These are phyloP conservation scores for Antechinus stuartii DNA, from an alignment of 2,113 vertebrate genomes.

Conservation along the genomic window DNA sequence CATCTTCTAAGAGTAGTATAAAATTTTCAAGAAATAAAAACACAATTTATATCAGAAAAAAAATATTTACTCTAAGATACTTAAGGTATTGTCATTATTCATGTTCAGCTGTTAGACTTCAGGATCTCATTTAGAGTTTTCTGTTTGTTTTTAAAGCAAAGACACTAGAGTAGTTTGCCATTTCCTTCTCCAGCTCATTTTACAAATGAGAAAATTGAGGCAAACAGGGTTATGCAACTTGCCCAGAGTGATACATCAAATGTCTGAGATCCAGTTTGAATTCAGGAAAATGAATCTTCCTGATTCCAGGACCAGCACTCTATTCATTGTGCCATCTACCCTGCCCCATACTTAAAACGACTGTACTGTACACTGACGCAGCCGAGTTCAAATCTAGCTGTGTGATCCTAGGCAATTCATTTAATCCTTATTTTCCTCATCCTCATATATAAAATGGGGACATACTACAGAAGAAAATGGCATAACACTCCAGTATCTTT, in stretches of 20 bases:
- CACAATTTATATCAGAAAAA: neutral
- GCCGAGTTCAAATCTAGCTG: neutral
- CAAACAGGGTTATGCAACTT: too few relatives aligned
- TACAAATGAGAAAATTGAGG: too few relatives aligned
- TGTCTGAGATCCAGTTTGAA: neutral
- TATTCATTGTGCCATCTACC: neutral
- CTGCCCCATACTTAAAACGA: neutral
- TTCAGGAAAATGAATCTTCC: neutral
- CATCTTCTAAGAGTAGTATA: neutral
- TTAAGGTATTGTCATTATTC: neutral
- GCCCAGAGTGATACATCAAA: too few relatives aligned
- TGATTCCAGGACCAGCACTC: neutral
- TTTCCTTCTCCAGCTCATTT: too few relatives aligned
- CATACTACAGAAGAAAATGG: neutral
- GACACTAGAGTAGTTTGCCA: too few relatives aligned
- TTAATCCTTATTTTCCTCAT: neutral
- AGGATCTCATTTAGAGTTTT: too few relatives aligned
- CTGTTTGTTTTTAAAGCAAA: too few relatives aligned
- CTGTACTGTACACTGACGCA: neutral
- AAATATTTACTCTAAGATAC: neutral
- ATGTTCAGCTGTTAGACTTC: too few relatives aligned
- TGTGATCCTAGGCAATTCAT: neutral
- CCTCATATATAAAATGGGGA: neutral
- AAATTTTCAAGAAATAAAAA: neutral
- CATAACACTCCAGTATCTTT: neutral